Conservation (phyloP, 2,797 vertebrate genomes). For the Acrossocheilus wenchowensis region DNA sequence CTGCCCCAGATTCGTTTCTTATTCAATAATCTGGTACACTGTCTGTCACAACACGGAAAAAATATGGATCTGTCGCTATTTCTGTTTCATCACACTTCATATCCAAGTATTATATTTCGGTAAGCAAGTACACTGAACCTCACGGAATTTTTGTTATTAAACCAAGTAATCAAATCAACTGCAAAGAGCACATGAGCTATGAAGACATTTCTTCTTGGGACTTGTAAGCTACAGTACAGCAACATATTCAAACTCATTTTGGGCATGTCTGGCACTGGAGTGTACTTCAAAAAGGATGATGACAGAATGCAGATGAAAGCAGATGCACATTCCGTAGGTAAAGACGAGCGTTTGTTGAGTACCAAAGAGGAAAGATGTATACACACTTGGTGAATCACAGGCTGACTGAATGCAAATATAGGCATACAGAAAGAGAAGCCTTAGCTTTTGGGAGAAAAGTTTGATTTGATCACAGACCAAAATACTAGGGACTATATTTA, state of each 20-base stretch:
- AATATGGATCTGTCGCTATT: neutral
- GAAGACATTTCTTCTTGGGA: neutral
- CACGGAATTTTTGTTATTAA: neutral
- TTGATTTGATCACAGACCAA: constrained; percentile 7
- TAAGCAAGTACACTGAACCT: neutral
- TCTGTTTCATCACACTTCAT: neutral
- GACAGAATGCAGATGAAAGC: constrained; percentile 34
- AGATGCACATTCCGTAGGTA: constrained; percentile 9
- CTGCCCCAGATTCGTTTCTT: neutral
- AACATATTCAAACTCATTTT: constrained; percentile 26
- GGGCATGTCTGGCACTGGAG: neutral
- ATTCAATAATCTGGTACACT: neutral
- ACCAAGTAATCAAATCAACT: constrained; percentile 6
- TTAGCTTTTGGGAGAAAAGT: constrained; percentile 13
- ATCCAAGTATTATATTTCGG: neutral
- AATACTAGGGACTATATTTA: constrained; percentile 34
- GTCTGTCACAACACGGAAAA: neutral
- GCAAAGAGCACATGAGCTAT: neutral
- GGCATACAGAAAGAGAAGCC: neutral
- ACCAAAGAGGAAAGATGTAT: constrained; percentile 19
- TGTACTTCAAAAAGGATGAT: constrained; percentile 32
- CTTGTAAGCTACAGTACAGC: constrained; percentile 1
- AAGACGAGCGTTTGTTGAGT: constrained; percentile 10
- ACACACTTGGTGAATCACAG: neutral
- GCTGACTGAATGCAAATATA: constrained; percentile 27